Percentiles rank a stretch among this genome's conserved stretches.
Conservation (phyloP, 2,113 vertebrate genomes). For the Camelus bactrianus region DNA sequence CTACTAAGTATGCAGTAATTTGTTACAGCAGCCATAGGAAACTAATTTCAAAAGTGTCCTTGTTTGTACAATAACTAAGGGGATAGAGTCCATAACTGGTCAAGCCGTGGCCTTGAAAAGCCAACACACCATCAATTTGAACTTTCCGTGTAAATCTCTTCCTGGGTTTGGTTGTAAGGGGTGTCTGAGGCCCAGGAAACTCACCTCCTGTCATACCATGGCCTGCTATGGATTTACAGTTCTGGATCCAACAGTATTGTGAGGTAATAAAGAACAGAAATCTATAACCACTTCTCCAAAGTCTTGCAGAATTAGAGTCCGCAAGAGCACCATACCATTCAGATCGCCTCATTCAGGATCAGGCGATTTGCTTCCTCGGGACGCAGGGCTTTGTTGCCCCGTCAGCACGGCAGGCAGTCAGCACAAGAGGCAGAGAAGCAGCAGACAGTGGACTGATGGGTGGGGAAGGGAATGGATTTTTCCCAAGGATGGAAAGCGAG, state of each 20-base stretch:
- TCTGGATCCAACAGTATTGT: constrained; percentile 63
- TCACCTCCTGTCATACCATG: constrained; percentile 69
- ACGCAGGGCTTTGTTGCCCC: constrained; percentile 2
- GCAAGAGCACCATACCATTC: constrained; percentile 55
- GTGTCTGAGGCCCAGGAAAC: constrained; percentile 66
- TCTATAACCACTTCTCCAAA: constrained; percentile 75
- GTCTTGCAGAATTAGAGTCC: constrained; percentile 72
- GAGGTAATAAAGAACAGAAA: constrained; percentile 76
- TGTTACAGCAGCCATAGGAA: neutral
- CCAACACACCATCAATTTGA: neutral
- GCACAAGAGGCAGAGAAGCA: neutral
- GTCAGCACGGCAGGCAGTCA: constrained; percentile 52
- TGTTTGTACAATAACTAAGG: neutral
- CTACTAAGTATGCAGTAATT: neutral
- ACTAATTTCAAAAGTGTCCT: neutral
- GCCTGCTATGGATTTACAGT: constrained; percentile 73
- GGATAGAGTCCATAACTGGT: neutral
- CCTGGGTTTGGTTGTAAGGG: constrained; percentile 60
- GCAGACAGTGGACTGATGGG: neutral
- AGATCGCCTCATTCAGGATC: constrained; percentile 59
- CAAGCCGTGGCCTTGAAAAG: constrained; percentile 30
- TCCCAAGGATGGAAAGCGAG: constrained; percentile 53
- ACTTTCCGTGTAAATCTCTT: constrained; percentile 52
- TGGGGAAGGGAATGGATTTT: neutral
- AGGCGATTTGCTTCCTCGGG: constrained; percentile 61